Base-by-base conservation (phyloP, 2,113 vertebrate species). In the Centropus bengalensis region DNA sequence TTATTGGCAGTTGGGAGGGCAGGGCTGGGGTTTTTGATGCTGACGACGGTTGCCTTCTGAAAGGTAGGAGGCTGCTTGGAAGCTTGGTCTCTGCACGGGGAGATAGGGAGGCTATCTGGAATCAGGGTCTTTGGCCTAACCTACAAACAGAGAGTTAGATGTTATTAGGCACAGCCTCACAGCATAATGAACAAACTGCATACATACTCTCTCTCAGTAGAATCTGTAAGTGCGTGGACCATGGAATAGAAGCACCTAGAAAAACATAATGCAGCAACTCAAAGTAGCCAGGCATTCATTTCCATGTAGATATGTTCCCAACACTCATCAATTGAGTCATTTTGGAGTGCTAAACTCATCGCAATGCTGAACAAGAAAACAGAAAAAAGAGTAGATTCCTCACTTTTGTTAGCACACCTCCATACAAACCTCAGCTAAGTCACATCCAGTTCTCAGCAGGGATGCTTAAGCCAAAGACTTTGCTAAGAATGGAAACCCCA, bases 111-210 rank as follows among this genome's bases (percentile, higher is more conserved):
- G 98, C 99, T 99, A 97, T 99, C 99, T 87, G 99, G 99, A 97
- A 99, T 99, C 98, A 98, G 98, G 93, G 98, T 99, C 99, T 99
- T 99, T 99, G 99, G 99, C 99, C 99, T 99, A 98, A 99, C 99
- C 99, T 99, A 95, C 8, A 67, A 82, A 49, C 42, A 80, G 78
- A 97, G 70, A 74, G n/a, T 20, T 17, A 74, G 70, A n/a, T 0
- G 0, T 63, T 36, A 40, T 13, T 7, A 78, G 64, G 38, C 27
- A 27, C n/a, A 58, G 67, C n/a, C 60, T 59, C 33, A 49, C n/a
- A 24, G 30, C 4, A 0, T 6, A 55, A 24, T 1, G 33, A 66
- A 80, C n/a, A 47, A 42, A 69, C n/a, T 2, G 36, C 68, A 22
- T 3, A n/a, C 26, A 6, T 0, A 8, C 0, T 0, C 24, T 45